phyloP scores from a whole-genome alignment of 2,888 invertebrate genomes.

The Herminia tarsipennalis region DNA sequence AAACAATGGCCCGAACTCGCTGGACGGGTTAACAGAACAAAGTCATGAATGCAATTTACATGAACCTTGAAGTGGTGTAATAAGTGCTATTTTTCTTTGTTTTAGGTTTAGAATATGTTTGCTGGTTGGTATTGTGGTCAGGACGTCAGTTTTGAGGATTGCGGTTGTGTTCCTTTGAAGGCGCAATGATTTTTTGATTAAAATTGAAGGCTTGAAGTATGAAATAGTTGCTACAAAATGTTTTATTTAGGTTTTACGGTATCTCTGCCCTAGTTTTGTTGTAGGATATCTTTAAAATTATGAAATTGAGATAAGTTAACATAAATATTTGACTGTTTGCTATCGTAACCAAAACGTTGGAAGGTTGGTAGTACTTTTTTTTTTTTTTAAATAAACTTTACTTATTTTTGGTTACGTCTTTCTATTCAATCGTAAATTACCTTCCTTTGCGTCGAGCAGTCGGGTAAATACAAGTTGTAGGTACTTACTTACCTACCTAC shows the following conservation, averaged over 20 bases:
- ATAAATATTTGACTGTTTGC: too few relatives aligned
- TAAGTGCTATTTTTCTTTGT: constrained; percentile 23
- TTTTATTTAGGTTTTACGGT: background rate
- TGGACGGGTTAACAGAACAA: constrained; percentile 39
- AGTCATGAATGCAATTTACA: constrained; percentile 10
- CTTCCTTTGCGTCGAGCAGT: too few relatives aligned
- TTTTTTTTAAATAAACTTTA: too few relatives aligned
- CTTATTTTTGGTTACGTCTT: too few relatives aligned
- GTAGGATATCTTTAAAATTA: background rate
- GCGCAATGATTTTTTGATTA: constrained; percentile 31
- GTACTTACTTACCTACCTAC: too few relatives aligned
- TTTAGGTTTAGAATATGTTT: constrained; percentile 17
- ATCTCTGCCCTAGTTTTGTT: background rate
- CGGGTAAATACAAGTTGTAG: too few relatives aligned
- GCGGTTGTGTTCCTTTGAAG: constrained; percentile 36
- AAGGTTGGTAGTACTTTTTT: too few relatives aligned
- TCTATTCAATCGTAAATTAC: too few relatives aligned
- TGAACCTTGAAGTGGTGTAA: constrained; percentile 4
- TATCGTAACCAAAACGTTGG: too few relatives aligned
- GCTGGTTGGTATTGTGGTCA: constrained; percentile 33
- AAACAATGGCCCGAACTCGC: constrained; percentile 47
- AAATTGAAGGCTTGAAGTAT: constrained; percentile 23
- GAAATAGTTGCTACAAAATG: constrained; percentile 16
- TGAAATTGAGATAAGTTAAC: too few relatives aligned
- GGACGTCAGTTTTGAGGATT: constrained; percentile 36